Evolutionary conservation across 1,140 invertebrate species (phyloP), one percentile per base, ranked within the genome.

Genomic region (Hylaeus volcanicus): DNA sequence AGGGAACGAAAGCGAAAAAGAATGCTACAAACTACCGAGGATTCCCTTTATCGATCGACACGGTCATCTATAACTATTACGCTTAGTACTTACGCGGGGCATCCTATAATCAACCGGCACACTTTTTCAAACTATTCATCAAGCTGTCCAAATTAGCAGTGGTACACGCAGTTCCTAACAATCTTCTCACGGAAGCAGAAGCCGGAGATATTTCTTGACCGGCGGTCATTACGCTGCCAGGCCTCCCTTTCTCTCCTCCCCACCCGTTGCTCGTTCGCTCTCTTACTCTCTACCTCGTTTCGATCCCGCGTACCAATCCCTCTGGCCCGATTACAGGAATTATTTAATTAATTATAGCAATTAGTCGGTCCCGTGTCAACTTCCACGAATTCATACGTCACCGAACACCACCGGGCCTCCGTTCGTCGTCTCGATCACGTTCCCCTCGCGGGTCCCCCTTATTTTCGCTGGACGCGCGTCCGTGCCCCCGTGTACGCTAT

Each of bases 301-400:
- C 72, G 51, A 26, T 63, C 65, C 74, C 71, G 65, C 66, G 80
- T 43, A 2, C 72, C 15, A 12, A 72, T 70, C 72, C 45, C 55
- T 71, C 51, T 51, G 15, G 73, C n/a, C 69, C 88, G 88, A 89
- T 89, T 87, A 89, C 85, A 88, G 87, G 83, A 84, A 89, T 89
- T 85, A 88, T 88, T 88, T 83, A 87, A 89, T 89, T 89, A 88
- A 89, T 89, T 87, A 88, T 84, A 89, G 79, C 83, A 87, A 89
- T 89, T 89, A 89, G 78, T 63, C 78, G 69, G 71, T 81, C 81
- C 83, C 85, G 81, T 81, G 77, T 74, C 71, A 86, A 83, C 81
- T 79, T 85, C 65, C 80, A 69, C 74, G 74, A 74, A 72, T 78
- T 81, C 78, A 76, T 81, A 69, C 78, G 78, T 83, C 79, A 72